These are phyloP conservation scores for Drepana falcataria DNA, from an alignment of 2,888 invertebrate species.

Conservation along the genomic window DNA sequence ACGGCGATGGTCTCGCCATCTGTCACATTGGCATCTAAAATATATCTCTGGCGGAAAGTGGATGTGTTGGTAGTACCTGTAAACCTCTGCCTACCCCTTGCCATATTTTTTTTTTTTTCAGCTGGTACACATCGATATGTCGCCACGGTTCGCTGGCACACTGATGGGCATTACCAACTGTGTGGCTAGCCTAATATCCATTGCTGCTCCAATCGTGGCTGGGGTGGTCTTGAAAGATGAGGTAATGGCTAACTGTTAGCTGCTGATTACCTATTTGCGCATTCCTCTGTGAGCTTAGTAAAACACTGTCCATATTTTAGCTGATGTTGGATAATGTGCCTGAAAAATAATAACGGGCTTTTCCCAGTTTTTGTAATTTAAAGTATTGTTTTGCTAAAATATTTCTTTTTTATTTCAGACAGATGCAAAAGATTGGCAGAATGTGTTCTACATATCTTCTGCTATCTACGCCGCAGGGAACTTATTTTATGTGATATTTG, in stretches of 20 bases:
- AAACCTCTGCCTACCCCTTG: not conserved
- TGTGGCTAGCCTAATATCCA: constrained; percentile 82
- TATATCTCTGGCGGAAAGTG: too few species aligned
- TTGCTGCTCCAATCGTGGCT: constrained; percentile 84
- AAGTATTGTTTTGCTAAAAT: not conserved
- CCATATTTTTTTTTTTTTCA: constrained; percentile 26
- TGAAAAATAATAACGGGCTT: not conserved
- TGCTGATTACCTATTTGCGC: too few species aligned
- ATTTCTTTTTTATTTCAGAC: constrained; percentile 52
- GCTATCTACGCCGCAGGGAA: constrained; percentile 82
- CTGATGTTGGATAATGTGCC: not conserved
- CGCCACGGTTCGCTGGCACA: constrained; percentile 86
- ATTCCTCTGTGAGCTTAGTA: too few species aligned
- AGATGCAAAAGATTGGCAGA: constrained; percentile 81
- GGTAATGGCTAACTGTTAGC: constrained; percentile 45
- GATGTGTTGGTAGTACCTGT: not conserved
- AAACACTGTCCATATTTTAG: too few species aligned
- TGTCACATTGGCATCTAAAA: too few species aligned
- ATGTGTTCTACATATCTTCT: constrained; percentile 84
- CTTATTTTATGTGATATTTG: constrained; percentile 81
- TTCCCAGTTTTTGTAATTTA: not conserved
- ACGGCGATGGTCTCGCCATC: too few species aligned
- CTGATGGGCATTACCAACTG: constrained; percentile 88
- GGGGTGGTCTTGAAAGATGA: constrained; percentile 80
- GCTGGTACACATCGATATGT: constrained; percentile 86